These are phyloP conservation scores for Smutsia temminckii DNA, from an alignment of 2,797 vertebrate genomes.

Conservation along the genomic window DNA sequence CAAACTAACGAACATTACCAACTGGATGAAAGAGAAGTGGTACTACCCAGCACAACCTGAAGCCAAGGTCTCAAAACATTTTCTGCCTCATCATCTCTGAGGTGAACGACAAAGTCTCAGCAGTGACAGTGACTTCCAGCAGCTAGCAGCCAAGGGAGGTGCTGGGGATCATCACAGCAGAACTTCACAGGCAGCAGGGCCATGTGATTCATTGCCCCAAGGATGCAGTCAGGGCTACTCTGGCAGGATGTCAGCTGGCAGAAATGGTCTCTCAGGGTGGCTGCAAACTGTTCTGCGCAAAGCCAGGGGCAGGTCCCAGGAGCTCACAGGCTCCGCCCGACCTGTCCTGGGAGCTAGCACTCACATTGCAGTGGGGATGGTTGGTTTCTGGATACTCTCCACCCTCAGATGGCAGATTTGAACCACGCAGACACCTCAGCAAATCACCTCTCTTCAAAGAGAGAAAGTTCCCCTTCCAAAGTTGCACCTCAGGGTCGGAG, in stretches of 20 bases:
- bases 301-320: neutral
- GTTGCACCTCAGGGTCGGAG: neutral
- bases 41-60: neutral
- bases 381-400: neutral
- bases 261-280: neutral
- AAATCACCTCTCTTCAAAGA: neutral
- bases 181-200: neutral
- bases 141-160: neutral
- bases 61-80: neutral
- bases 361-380: neutral
- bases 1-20: neutral
- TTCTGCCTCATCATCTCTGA: neutral
- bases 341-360: neutral
- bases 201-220: neutral
- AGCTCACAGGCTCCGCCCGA: neutral
- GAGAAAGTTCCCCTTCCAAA: neutral
- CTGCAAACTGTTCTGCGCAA: neutral
- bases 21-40: neutral
- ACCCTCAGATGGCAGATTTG: neutral
- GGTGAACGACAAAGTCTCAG: neutral
- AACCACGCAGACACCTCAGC: neutral
- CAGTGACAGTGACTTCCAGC: neutral
- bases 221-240: neutral
- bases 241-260: neutral
- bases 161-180: neutral